Conservation (phyloP, 1,140 invertebrate species). For the Tachypleus tridentatus region DNA sequence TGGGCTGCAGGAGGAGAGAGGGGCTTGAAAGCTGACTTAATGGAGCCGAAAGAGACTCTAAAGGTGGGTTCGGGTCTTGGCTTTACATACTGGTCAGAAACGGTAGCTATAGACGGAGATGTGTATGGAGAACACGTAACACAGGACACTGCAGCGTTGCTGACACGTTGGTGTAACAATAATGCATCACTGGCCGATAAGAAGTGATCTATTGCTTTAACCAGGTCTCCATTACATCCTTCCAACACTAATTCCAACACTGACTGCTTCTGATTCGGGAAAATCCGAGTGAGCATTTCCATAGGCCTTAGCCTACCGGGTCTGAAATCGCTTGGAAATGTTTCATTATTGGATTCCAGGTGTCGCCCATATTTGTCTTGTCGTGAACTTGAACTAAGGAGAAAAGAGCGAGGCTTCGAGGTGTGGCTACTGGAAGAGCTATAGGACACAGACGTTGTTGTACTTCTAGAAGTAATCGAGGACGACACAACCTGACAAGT, state of each 20-base stretch:
- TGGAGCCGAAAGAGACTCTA: slow-evolving; percentile 8
- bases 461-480: too few relatives aligned
- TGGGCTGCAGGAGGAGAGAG: slow-evolving; percentile 5
- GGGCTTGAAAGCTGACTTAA: slow-evolving; percentile 15
- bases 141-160: too few relatives aligned
- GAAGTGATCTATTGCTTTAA: slow-evolving; percentile 61
- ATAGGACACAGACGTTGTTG: too few relatives aligned
- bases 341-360: too few relatives aligned
- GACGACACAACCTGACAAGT: too few relatives aligned
- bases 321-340: slow-evolving; percentile 15
- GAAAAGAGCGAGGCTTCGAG: too few relatives aligned
- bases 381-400: too few relatives aligned
- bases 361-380: too few relatives aligned
- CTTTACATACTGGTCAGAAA: slow-evolving; percentile 7
- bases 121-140: neutral
- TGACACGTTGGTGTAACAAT: slow-evolving; percentile 6
- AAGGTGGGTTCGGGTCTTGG: slow-evolving; percentile 4
- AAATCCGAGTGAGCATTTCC: slow-evolving; percentile 71
- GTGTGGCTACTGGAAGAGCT: too few relatives aligned
- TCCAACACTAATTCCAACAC: slow-evolving; percentile 76
- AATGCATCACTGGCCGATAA: slow-evolving; percentile 28
- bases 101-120: neutral
- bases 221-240: slow-evolving; percentile 70
- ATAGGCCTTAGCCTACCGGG: slow-evolving; percentile 47
- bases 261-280: slow-evolving; percentile 66